Percentiles rank a stretch among this genome's conserved stretches.
These are phyloP conservation scores for Allobates femoralis DNA, from an alignment of 2,797 vertebrate species.

Conservation along the genomic window DNA sequence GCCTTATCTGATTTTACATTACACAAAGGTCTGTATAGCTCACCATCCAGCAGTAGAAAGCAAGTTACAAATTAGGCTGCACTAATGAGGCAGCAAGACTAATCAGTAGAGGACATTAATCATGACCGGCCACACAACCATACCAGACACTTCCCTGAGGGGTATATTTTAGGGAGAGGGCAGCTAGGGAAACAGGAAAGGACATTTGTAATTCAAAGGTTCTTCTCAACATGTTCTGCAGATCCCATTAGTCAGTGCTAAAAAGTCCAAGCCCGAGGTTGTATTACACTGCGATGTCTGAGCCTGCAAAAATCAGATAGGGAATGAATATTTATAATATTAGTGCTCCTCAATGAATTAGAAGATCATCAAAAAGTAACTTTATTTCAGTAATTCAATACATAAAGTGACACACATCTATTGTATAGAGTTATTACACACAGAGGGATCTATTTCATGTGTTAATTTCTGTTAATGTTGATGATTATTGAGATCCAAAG, in stretches of 20 bases:
- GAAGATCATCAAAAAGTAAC: too few relatives aligned
- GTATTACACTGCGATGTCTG: neutral
- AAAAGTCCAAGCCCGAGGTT: neutral
- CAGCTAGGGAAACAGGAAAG: conserved; percentile 16
- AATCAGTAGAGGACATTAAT: conserved; percentile 52
- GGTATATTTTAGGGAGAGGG: conserved; percentile 21
- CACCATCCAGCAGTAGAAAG: neutral
- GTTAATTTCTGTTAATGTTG: too few relatives aligned
- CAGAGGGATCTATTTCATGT: too few relatives aligned
- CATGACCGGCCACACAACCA: conserved; percentile 5
- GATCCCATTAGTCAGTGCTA: neutral
- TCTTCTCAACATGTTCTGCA: neutral
- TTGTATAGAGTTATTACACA: too few relatives aligned
- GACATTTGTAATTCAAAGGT: conserved; percentile 39
- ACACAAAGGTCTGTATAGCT: neutral
- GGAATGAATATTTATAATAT: neutral
- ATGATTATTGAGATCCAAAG: too few relatives aligned
- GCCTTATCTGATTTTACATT: neutral
- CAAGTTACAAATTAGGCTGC: neutral
- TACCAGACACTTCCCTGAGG: conserved; percentile 4
- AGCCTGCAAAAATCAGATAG: neutral
- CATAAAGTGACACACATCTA: too few relatives aligned
- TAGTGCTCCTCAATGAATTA: too few relatives aligned
- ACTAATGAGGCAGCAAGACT: conserved; percentile 40
- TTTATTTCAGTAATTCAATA: too few relatives aligned